These are phyloP conservation scores for Laothoe populi DNA, from an alignment of 2,888 invertebrate genomes.

Conservation along the genomic window DNA sequence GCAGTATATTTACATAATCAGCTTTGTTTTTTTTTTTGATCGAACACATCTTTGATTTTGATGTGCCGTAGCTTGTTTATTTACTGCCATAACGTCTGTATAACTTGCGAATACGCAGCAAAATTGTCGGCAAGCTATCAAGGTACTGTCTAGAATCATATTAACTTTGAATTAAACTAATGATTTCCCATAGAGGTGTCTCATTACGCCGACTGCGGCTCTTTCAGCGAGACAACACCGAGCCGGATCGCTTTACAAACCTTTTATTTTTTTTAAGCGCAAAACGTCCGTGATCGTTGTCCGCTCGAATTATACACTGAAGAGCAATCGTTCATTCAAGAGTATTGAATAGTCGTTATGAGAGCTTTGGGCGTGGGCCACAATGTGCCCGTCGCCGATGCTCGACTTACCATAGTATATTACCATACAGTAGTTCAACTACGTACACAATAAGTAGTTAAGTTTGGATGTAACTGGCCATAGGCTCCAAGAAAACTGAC, in stretches of 20 bases:
- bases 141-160: conserved; percentile 5
- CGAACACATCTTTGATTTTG: not conserved
- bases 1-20: conserved; percentile 56
- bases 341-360: conserved; percentile 82
- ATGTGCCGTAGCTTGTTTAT: not conserved
- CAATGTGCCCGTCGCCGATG: conserved; percentile 59
- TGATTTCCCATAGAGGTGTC: conserved; percentile 60
- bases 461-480: no score
- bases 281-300: conserved; percentile 67
- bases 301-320: conserved; percentile 76
- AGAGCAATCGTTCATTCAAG: conserved; percentile 83
- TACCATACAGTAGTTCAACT: not conserved
- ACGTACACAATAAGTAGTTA: not conserved
- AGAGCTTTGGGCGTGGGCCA: conserved; percentile 77
- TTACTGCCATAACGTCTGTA: conserved; percentile 1
- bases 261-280: conserved; percentile 67
- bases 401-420: conserved; percentile 37
- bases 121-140: conserved; percentile 1
- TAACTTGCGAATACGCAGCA: not conserved
- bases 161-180: conserved; percentile 37
- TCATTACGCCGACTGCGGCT: conserved; percentile 52
- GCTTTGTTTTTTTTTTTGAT: conserved; percentile 31
- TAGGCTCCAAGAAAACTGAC: no score
- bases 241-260: conserved; percentile 78
- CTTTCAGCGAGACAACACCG: conserved; percentile 55